A percentile compares a stretch with the other conserved stretches of the same genome.
phyloP scores from a whole-genome alignment of 2,888 invertebrate genomes.

The Watsonalla cultraria region DNA sequence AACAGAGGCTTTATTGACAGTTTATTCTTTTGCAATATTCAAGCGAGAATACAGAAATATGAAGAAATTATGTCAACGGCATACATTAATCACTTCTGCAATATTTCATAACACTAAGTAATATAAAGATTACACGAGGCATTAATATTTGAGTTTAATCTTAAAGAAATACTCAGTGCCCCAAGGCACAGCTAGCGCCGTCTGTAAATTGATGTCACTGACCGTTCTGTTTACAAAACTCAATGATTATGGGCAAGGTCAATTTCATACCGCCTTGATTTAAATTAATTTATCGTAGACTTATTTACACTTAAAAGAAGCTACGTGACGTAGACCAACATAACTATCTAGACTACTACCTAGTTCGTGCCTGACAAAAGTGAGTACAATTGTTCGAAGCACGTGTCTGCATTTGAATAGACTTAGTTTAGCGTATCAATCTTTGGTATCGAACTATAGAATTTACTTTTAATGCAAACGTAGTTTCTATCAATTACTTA shows the following conservation, averaged over 20 bases:
- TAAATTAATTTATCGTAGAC: slow-evolving; percentile 16
- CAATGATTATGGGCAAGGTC: slow-evolving; percentile 32
- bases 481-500: neutral
- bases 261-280: slow-evolving; percentile 20
- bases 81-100: neutral
- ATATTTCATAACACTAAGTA: neutral
- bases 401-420: too few species aligned
- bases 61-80: neutral
- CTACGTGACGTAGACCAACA: too few species aligned
- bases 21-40: neutral
- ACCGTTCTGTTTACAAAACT: slow-evolving; percentile 25
- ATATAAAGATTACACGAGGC: neutral
- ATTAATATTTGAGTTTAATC: neutral
- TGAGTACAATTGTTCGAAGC: too few species aligned
- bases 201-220: slow-evolving; percentile 31
- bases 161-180: neutral
- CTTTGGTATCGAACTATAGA: too few species aligned
- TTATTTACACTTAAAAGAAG: neutral
- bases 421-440: too few species aligned
- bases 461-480: too few species aligned
- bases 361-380: too few species aligned
- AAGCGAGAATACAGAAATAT: neutral
- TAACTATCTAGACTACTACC: too few species aligned
- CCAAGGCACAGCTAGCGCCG: slow-evolving; percentile 5
- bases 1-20: neutral